These are phyloP conservation scores for Mobula hypostoma DNA, from an alignment of 2,113 vertebrate genomes.

Conservation along the genomic window DNA sequence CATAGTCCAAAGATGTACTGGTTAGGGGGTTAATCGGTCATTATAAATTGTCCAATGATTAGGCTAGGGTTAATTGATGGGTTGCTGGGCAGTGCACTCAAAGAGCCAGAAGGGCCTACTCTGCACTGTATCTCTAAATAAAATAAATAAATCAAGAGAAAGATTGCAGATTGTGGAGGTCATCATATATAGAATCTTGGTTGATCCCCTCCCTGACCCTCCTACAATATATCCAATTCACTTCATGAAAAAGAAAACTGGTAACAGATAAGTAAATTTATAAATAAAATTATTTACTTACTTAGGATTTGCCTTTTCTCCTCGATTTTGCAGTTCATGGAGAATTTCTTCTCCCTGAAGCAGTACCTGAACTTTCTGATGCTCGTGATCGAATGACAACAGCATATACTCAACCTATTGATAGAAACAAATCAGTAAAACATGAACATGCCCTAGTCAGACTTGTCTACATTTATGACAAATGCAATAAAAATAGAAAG, in stretches of 20 bases:
- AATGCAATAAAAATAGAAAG: constrained; percentile 37
- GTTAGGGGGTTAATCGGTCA: too few relatives aligned
- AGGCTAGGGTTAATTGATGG: too few relatives aligned
- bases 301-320: constrained; percentile 90
- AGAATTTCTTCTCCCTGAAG: constrained; percentile 74
- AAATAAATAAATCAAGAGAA: background rate
- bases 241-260: background rate
- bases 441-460: constrained; percentile 13
- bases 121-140: too few relatives aligned
- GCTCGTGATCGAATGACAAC: constrained; percentile 78
- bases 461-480: constrained; percentile 42
- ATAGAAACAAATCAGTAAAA: constrained; percentile 41
- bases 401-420: constrained; percentile 93
- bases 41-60: too few relatives aligned
- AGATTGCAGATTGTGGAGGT: background rate
- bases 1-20: too few relatives aligned
- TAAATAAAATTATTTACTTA: constrained; percentile 56
- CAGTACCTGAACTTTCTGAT: constrained; percentile 73
- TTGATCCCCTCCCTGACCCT: background rate
- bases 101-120: too few relatives aligned
- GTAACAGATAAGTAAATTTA: background rate
- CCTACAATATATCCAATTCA: background rate
- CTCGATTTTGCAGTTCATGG: constrained; percentile 81
- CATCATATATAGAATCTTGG: background rate
- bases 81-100: too few relatives aligned